Conservation (phyloP, 2,113 vertebrate genomes). For the Corapipo altera region DNA sequence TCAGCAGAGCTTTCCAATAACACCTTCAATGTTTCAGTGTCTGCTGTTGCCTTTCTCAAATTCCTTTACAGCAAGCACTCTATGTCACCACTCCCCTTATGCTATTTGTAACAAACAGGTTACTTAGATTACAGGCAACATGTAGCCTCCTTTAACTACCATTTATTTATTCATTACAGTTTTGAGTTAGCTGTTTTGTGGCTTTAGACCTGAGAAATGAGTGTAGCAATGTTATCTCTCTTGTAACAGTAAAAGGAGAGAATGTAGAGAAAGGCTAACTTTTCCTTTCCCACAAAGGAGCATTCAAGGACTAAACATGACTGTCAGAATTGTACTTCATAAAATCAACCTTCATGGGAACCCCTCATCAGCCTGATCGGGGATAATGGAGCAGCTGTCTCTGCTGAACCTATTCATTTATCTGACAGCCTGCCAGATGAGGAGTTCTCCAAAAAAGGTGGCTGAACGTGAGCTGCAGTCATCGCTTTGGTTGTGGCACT, state of each 20-base stretch:
- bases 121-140: neutral
- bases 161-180: neutral
- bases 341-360: neutral
- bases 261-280: neutral
- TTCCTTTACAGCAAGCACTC: neutral
- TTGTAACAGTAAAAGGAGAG: neutral
- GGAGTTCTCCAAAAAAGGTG: neutral
- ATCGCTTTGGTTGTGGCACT: neutral
- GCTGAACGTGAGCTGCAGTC: neutral
- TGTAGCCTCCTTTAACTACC: neutral
- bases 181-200: neutral
- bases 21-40: fast-evolving
- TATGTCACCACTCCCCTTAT: neutral
- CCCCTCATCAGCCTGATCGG: neutral
- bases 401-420: neutral
- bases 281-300: neutral
- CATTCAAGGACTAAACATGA: neutral
- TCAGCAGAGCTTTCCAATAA: neutral
- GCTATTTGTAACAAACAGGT: neutral
- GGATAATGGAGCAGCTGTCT: neutral
- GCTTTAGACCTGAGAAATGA: neutral
- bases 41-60: neutral
- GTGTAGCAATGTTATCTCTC: fast-evolving
- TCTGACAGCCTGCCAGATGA: neutral
- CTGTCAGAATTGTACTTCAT: neutral